Evolutionary conservation across 2,888 invertebrate genomes (phyloP).

Genomic region (Alloplasta piceator): DNA sequence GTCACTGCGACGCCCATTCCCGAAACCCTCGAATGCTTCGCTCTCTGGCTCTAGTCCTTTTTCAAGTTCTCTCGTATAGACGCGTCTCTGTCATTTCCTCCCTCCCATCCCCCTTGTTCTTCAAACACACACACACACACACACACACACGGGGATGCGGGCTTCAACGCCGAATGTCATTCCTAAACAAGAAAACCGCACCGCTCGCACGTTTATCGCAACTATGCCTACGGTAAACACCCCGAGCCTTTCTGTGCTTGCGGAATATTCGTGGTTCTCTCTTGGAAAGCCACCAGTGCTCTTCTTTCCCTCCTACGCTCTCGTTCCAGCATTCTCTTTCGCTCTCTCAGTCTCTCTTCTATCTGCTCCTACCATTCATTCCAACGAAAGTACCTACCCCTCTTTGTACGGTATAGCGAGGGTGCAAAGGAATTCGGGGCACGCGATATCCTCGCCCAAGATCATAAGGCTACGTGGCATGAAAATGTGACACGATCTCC

Average conservation of each 20-base stretch:
- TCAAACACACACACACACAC: conserved; percentile 19
- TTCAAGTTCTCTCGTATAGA: conserved; percentile 22
- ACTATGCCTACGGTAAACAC: conserved; percentile 12
- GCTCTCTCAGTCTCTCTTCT: conserved; percentile 9
- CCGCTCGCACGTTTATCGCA: conserved; percentile 18
- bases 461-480: conserved; percentile 11
- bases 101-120: conserved; percentile 19
- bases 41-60: conserved; percentile 20
- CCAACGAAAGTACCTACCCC: conserved; percentile 45
- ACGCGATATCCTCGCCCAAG: conserved; percentile 38
- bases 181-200: conserved; percentile 47
- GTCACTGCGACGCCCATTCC: conserved; percentile 46
- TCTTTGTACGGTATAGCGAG: conserved; percentile 37
- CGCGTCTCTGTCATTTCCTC: background rate
- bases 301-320: background rate
- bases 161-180: conserved; percentile 50
- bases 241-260: conserved; percentile 4
- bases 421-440: conserved; percentile 55
- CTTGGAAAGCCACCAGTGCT: conserved; percentile 20
- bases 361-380: background rate
- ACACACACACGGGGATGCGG: conserved; percentile 19
- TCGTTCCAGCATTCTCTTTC: too few species aligned
- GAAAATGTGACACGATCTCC: conserved; percentile 21
- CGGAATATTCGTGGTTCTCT: conserved; percentile 48
- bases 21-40: conserved; percentile 50